Evolutionary conservation across 2,888 invertebrate genomes (phyloP).

Genomic region (Anticlea derivata): DNA sequence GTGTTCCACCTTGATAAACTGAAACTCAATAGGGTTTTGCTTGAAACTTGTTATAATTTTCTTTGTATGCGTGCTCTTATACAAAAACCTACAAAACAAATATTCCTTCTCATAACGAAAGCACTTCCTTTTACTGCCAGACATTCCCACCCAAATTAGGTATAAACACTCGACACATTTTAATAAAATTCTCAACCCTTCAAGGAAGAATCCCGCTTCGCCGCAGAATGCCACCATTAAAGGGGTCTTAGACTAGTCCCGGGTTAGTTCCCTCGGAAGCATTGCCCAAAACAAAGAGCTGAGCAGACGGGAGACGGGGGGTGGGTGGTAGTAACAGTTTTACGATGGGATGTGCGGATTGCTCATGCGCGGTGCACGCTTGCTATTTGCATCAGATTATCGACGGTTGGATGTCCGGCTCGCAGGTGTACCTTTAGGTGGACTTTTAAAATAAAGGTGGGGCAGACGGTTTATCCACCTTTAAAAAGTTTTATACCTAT

Average conservation of each 20-base stretch:
- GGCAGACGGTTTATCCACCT: not conserved
- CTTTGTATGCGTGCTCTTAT: not conserved
- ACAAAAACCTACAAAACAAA: not conserved
- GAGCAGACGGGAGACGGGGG: constrained; percentile 60
- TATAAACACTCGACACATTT: constrained; percentile 42
- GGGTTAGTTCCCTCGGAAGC: constrained; percentile 66
- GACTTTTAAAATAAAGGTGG: constrained; percentile 5
- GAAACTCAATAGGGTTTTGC: not conserved
- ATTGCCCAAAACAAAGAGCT: constrained; percentile 79
- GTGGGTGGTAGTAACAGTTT: constrained; percentile 73
- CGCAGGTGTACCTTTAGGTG: constrained; percentile 34
- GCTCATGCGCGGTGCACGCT: constrained; percentile 77
- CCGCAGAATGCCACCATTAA: constrained; percentile 71
- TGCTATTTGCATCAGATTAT: constrained; percentile 79
- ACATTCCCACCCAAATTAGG: constrained; percentile 34
- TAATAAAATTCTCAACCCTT: constrained; percentile 67
- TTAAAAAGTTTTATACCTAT: too few species aligned
- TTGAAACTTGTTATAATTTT: not conserved
- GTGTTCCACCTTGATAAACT: too few species aligned
- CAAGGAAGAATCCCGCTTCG: constrained; percentile 57
- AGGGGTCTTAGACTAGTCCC: constrained; percentile 76
- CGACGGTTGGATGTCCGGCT: constrained; percentile 48
- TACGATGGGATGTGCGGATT: constrained; percentile 76
- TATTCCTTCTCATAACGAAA: constrained; percentile 3
- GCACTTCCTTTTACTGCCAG: constrained; percentile 17